phyloP scores from a whole-genome alignment of 2,113 vertebrate species.

The Ptilorrhoa leucosticta region DNA sequence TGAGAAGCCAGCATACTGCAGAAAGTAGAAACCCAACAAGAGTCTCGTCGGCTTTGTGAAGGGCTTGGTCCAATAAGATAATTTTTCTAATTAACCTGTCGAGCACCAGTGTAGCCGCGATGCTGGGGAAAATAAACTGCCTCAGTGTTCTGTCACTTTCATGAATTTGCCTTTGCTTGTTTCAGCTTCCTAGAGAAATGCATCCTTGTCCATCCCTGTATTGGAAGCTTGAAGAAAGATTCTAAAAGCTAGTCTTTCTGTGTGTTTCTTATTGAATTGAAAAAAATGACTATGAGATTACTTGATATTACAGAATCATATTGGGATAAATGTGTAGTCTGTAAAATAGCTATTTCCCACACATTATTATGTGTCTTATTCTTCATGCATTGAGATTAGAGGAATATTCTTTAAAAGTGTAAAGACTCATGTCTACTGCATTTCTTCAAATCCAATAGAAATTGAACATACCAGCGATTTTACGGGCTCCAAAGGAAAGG shows the following conservation, averaged over 20 bases:
- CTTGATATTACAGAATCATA: background rate
- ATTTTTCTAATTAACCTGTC: conserved; percentile 93
- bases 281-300: background rate
- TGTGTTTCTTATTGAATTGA: background rate
- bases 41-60: conserved; percentile 75
- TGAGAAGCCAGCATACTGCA: conserved; percentile 68
- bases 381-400: background rate
- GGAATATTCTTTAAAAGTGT: background rate
- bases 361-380: background rate
- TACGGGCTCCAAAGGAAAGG: conserved; percentile 94
- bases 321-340: background rate
- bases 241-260: background rate
- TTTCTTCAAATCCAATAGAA: conserved; percentile 81
- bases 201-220: background rate
- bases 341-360: background rate
- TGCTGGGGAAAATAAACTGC: conserved; percentile 66
- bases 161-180: background rate
- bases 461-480: conserved; percentile 86
- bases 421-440: conserved; percentile 15
- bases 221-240: background rate
- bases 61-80: conserved; percentile 82
- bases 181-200: conserved; percentile 8
- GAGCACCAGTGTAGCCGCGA: conserved; percentile 71
- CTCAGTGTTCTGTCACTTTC: conserved; percentile 48
- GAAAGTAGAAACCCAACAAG: conserved; percentile 80